Conservation (phyloP, 2,113 vertebrate species). For the Leptodactylus fuscus region DNA sequence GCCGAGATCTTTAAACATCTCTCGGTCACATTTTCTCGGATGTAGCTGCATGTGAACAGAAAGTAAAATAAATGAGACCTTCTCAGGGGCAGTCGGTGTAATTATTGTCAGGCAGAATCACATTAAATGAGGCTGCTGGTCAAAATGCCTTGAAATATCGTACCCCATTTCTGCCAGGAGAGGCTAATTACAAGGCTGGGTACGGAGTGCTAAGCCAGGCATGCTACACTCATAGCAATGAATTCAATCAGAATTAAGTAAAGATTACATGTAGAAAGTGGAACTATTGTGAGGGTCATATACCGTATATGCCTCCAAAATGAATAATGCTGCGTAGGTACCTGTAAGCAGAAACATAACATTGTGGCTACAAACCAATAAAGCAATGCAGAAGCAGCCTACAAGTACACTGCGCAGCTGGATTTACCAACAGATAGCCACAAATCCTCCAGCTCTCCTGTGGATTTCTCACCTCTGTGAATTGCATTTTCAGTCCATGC, state of each 20-base stretch:
- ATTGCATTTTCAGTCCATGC: too few relatives aligned
- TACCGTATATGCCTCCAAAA: neutral
- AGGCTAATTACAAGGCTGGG: conserved; percentile 42
- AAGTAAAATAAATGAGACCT: conserved; percentile 43
- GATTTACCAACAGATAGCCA: too few relatives aligned
- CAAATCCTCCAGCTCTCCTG: too few relatives aligned
- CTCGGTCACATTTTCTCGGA: neutral
- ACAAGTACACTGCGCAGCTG: too few relatives aligned
- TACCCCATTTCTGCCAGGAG: conserved; percentile 20
- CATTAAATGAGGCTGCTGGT: conserved; percentile 47
- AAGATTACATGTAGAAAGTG: neutral
- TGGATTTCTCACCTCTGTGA: too few relatives aligned
- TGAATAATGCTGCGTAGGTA: too few relatives aligned
- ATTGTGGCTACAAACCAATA: too few relatives aligned
- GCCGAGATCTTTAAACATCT: conserved; percentile 17
- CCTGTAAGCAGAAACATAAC: too few relatives aligned
- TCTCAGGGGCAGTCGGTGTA: conserved; percentile 23
- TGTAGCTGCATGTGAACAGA: conserved; percentile 29
- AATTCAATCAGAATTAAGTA: neutral
- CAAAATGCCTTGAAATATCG: conserved; percentile 35
- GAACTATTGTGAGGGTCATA: neutral
- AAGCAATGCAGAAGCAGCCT: too few relatives aligned
- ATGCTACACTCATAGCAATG: neutral
- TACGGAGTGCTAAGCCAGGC: neutral
- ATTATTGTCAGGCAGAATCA: conserved; percentile 46